Evolutionary conservation across 2,797 vertebrate species (phyloP), one percentile per base, ranked within the genome.

Genomic region (Pelodytes ibericus): DNA sequence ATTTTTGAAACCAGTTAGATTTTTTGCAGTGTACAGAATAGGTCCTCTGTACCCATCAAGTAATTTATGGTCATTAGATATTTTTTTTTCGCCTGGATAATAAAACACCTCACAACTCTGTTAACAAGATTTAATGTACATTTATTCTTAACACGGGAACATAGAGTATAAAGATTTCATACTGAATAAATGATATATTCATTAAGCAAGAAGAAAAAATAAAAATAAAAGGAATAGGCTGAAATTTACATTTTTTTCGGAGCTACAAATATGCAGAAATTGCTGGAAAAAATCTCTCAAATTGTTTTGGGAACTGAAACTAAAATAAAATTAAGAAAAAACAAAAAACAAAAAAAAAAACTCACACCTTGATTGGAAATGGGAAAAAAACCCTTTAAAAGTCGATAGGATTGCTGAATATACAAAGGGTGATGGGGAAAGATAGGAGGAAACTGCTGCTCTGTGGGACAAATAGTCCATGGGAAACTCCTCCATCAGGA

Each of bases 111-210:
- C 91, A 95, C 95, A 96, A 98, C 95, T 94, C 94, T 95, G 95
- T 96, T 99, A 97, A 93, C 94, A 99, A 99, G 97, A 99, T 98
- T 99, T 99, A 96, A 99, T 99, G 98, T 99, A 99, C 98, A 99
- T 99, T 99, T 99, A 99, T 99, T 99, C 95, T 99, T 98, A 99
- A 96, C 97, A 99, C 96, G 94, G 97, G 98, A 99, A 99, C 96
- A 99, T 98, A 99, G 97, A 99, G 98, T 99, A 99, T 99, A 99
- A 99, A 99, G 97, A 99, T 99, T 98, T 99, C 96, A 99, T 99
- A 99, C 96, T 98, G 98, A 99, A 99, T 99, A 99, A 99, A 99
- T 99, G 97, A 99, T 98, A 99, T 98, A 99, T 98, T 99, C 96
- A 99, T 99, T 98, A 96, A 99, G 97, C 97, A 96, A 98, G 98